phyloP scores from a whole-genome alignment of 1,140 invertebrate species.

The Samia ricini region DNA sequence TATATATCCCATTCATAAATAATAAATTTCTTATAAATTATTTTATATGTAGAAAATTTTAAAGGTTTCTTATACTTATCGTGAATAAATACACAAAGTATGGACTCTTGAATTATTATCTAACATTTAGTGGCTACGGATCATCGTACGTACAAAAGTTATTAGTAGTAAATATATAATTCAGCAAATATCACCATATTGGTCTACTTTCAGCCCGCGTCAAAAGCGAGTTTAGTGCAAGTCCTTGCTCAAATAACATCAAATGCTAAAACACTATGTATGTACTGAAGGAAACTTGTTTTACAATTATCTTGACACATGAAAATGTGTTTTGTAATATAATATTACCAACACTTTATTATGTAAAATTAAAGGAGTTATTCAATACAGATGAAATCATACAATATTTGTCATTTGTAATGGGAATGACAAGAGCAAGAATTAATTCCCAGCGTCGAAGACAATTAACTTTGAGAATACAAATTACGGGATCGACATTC shows the following conservation, averaged over 20 bases:
- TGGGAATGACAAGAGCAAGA: not conserved
- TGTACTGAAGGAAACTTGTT: conserved; percentile 12
- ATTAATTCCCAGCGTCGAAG: too few species aligned
- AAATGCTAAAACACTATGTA: conserved; percentile 17
- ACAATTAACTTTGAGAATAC: too few species aligned
- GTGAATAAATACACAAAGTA: conserved; percentile 16
- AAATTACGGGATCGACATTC: too few species aligned
- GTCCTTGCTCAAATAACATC: conserved; percentile 22
- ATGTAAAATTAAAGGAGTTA: not conserved
- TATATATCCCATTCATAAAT: not conserved
- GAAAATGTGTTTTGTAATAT: not conserved
- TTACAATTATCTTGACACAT: not conserved
- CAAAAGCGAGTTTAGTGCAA: conserved; percentile 31
- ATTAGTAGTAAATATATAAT: conserved; percentile 14
- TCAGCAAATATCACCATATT: conserved; percentile 3
- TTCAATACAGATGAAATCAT: not conserved
- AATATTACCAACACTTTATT: not conserved
- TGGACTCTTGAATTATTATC: conserved; percentile 10
- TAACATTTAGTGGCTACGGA: conserved; percentile 24
- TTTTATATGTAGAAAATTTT: not conserved
- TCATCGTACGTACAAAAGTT: conserved; percentile 27
- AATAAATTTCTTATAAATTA: conserved; percentile 2
- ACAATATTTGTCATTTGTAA: not conserved
- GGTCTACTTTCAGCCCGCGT: conserved; percentile 25
- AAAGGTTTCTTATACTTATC: conserved; percentile 11